Base-by-base conservation (phyloP, 2,113 vertebrate species). In the Elephas maximus region DNA sequence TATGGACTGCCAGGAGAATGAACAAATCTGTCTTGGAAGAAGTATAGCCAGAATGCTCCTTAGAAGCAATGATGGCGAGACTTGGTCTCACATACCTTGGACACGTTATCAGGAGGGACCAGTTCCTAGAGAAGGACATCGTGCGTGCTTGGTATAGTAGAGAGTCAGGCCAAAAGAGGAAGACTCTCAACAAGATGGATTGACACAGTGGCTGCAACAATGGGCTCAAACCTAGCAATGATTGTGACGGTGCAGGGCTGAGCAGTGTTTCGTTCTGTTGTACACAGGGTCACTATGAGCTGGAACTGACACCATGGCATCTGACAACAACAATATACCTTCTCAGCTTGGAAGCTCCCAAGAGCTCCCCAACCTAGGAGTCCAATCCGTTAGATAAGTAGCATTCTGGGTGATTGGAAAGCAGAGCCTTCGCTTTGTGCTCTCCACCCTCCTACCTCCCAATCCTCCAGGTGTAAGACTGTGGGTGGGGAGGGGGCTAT, bases 331-430 rank as follows among this genome's bases (percentile, higher is more conserved):
- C 60, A 62, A 21, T 3, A 62, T 18, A 62, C 20, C 60, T 21
- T 62, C 60, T 21, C 15, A 73, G 24, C 71, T 65, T 18, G 20
- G 0, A 78, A 37, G 53, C 90, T 78, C 84, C 92, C 84, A 79
- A 30, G 3, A 51, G 62, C 83, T 87, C 90, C 28, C 18, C 86
- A 81, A 95, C 78, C 92, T 53, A 41, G n/a, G 71, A 96, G 60
- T 90, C 77, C 45, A 76, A 67, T 91, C 94, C 62, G 88, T 95
- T 95, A 91, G 96, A 95, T 95, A 95, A 90, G 82, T 69, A 88
- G 77, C n/a, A 8, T 85, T 81, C 62, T 26, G 48, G 53, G 45
- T 77, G 79, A 96, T 44, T 78, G 91, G 74, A 79, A 93, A 79
- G 23, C 4, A 3, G 28, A 44, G 48, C 1, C 41, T 77, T 33